A percentile compares a stretch with the other conserved stretches of the same genome.
These are phyloP conservation scores for Bryconaethiops microstoma DNA, from an alignment of 2,797 vertebrate species.

Conservation along the genomic window DNA sequence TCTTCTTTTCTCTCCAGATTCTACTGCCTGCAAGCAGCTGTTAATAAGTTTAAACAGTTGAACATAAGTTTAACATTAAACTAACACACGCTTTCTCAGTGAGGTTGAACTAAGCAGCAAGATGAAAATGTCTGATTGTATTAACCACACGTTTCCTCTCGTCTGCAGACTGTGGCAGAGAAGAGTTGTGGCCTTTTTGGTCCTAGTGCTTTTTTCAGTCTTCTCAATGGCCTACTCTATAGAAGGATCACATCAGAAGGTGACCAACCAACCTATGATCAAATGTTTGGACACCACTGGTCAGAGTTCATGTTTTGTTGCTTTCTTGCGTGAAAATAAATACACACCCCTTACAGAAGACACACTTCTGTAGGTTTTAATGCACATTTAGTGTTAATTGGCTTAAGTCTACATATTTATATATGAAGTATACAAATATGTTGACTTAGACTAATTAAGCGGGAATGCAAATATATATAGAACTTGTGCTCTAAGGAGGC, in stretches of 20 bases:
- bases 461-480: too few species aligned
- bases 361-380: too few species aligned
- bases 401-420: too few species aligned
- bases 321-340: too few species aligned
- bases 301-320: too few species aligned
- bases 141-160: conserved; percentile 10
- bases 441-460: too few species aligned
- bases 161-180: conserved; percentile 88
- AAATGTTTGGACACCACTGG: too few species aligned
- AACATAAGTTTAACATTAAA: too few species aligned
- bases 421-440: too few species aligned
- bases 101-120: neutral
- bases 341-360: too few species aligned
- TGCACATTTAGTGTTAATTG: too few species aligned
- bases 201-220: conserved; percentile 81
- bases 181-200: conserved; percentile 80
- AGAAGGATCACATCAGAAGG: conserved; percentile 94
- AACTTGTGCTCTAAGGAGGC: too few species aligned
- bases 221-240: conserved; percentile 88
- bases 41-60: neutral
- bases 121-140: neutral
- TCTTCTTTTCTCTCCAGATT: neutral
- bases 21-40: neutral
- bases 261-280: conserved; percentile 64
- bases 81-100: neutral